Base-by-base conservation (phyloP, 2,113 vertebrate species). In the Leptobrachium ailaonicum region DNA sequence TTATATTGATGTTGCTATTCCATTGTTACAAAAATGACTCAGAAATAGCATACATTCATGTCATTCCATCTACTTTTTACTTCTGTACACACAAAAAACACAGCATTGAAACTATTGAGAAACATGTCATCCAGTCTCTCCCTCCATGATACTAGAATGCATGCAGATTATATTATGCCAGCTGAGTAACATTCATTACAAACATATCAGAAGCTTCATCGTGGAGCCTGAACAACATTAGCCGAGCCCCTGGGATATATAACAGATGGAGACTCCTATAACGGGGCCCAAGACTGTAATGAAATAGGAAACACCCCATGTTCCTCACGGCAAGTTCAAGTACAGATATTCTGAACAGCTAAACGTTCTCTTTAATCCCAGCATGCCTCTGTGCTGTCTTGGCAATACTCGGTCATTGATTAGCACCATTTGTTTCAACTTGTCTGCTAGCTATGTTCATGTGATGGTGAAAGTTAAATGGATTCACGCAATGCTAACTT, bases 281-380 rank as follows among this genome's bases (percentile, higher is more conserved):
- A 41, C 63, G 66, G 45, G 73, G 53, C 78, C 56, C 64, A 79
- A 79, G 64, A 71, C 69, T 42, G 58, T 73, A 80, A 80, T 80
- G 71, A 80, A 80, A 67, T 14, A 63, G 44, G 77, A 70, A 79
- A 79, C 69, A 72, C 77, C 68, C 76, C 77, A 72, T 64, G 68
- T 79, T 72, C 56, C 72, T 53, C 11, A 12, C 62, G 42, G 77
- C 53, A 53, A 53, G 40, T 32, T 68, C 53, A 53, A 53, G 40
- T 32, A 71, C 71, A 78, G 56, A 66, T 66, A 73, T 66, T 72
- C 43, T 72, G 62, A 73, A 66, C 67, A 70, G 66, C 67, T 71
- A 70, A 69, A 44, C 44, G 45, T 7, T 43, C 42, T 62, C 4
- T 64, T 54, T 73, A n/a, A 20, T 79, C 40, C 64, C 6, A 78